A percentile compares a stretch with the other conserved stretches of the same genome.
These are phyloP conservation scores for Eutolmus rufibarbis DNA, from an alignment of 2,888 invertebrate genomes.

Conservation along the genomic window DNA sequence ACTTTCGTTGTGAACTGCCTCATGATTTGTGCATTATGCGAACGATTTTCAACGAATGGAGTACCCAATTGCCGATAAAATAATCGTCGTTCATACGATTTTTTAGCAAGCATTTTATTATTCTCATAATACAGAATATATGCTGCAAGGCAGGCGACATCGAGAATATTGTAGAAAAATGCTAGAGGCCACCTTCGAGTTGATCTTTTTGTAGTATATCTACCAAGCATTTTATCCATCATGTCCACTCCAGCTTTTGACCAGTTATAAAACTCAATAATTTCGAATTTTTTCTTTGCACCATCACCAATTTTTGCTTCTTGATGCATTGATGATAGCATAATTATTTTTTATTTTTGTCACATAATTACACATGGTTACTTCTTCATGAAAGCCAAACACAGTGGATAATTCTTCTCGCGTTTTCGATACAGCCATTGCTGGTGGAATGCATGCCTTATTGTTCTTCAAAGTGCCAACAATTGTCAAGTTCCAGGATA, in stretches of 20 bases:
- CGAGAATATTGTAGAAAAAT: slow-evolving; percentile 13
- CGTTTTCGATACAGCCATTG: background rate
- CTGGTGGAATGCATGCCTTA: background rate
- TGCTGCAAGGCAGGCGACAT: slow-evolving; percentile 10
- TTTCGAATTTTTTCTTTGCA: background rate
- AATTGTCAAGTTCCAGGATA: slow-evolving; percentile 21
- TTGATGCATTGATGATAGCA: background rate
- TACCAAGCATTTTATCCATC: background rate
- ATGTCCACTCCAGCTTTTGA: slow-evolving; percentile 8
- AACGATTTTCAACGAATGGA: too few species aligned
- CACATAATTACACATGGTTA: background rate
- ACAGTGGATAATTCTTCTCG: background rate
- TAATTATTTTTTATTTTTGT: background rate
- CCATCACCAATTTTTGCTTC: background rate
- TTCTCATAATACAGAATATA: slow-evolving; percentile 11
- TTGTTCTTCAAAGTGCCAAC: slow-evolving; percentile 3
- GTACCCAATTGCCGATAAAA: too few species aligned
- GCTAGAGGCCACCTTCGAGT: slow-evolving; percentile 7
- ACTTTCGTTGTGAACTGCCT: too few species aligned
- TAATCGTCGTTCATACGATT: background rate
- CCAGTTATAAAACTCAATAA: background rate
- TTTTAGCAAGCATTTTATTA: slow-evolving; percentile 3
- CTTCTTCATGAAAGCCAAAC: background rate
- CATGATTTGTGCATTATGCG: too few species aligned
- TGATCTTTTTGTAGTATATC: background rate